Base-by-base conservation (phyloP, 1,140 invertebrate species). In the Adoxophyes honmai region DNA sequence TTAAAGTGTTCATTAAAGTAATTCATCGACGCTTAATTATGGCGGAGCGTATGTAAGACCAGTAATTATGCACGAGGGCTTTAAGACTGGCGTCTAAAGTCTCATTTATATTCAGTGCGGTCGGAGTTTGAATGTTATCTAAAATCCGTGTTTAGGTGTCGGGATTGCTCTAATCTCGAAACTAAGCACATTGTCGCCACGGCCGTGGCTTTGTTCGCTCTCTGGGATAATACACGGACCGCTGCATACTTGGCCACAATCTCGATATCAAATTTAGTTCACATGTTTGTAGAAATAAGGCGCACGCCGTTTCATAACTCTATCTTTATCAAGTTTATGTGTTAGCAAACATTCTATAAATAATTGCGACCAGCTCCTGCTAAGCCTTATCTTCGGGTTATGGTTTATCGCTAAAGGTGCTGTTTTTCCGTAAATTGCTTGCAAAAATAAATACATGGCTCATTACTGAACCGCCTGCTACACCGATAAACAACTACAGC, bases 81-180 rank as follows among this genome's bases (percentile, higher is more conserved):
- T 67, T 81, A 77, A 84, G 84, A 84, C 72, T 75, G 60, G 69
- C 56, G 51, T 77, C 83, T 81, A 84, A 88, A 85, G 80, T 85
- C 83, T 84, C 83, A 88, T 88, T 86, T 86, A 86, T 86, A 88
- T 88, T 86, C 86, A 88, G 78, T 75, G 81, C 75, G 81, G 78
- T 84, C 66, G 68, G 77, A 80, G 83, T 88, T 85, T 86, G 78
- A 85, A 88, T 88, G 83, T 85, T 88, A 88, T 88, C 85, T 86
- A 78, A 86, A 88, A 86, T 86, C 81, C 81, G 83, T 85, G 83
- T 88, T 88, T 88, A 86, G 85, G 85, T 88, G 85, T 86, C 78
- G 83, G 79, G 78, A 86, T 85, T 79, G 81, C 75, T 84, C 72
- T 88, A 88, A 88, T 88, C 85, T 88, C 55, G 66, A 80, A 85